Percentiles rank a stretch among this genome's conserved stretches.
Conservation (phyloP, 1,140 invertebrate genomes). For the Hyposmocoma kahamanoa region DNA sequence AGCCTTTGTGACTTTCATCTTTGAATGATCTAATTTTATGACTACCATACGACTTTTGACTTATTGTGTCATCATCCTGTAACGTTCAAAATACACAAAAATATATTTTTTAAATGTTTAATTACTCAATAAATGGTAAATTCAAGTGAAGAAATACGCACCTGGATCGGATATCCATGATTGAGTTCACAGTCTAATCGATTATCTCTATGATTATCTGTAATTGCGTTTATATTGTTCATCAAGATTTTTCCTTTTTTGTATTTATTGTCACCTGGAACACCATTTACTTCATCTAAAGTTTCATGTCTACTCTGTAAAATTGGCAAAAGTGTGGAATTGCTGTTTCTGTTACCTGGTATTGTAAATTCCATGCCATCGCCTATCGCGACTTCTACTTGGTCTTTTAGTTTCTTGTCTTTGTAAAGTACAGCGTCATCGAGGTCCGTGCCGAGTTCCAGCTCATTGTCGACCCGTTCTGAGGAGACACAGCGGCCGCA, state of each 20-base stretch:
- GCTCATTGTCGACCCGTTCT: constrained; percentile 77
- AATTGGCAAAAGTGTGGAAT: background rate
- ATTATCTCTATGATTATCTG: constrained; percentile 83
- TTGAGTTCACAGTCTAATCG: constrained; percentile 83
- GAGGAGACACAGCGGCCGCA: constrained; percentile 78
- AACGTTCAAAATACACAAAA: constrained; percentile 19
- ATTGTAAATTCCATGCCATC: constrained; percentile 94
- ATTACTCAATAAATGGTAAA: too few relatives aligned
- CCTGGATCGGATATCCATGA: constrained; percentile 77
- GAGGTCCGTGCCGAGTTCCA: constrained; percentile 81
- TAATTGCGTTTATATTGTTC: constrained; percentile 81
- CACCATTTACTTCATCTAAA: background rate
- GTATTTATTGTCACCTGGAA: constrained; percentile 82
- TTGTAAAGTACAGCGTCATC: constrained; percentile 89
- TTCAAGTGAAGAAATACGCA: constrained; percentile 19
- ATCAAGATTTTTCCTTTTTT: constrained; percentile 82
- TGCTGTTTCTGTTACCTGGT: constrained; percentile 77
- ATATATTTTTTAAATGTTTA: background rate
- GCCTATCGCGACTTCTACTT: constrained; percentile 91
- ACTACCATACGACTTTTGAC: constrained; percentile 94
- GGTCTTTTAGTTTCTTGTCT: constrained; percentile 91
- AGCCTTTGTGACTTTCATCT: constrained; percentile 91
- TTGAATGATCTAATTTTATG: constrained; percentile 92
- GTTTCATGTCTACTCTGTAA: background rate
- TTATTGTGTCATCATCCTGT: constrained; percentile 82